A percentile compares a stretch with the other conserved stretches of the same genome.
These are phyloP conservation scores for Leptopilina drosophilae DNA, from an alignment of 2,888 invertebrate species.

Conservation along the genomic window DNA sequence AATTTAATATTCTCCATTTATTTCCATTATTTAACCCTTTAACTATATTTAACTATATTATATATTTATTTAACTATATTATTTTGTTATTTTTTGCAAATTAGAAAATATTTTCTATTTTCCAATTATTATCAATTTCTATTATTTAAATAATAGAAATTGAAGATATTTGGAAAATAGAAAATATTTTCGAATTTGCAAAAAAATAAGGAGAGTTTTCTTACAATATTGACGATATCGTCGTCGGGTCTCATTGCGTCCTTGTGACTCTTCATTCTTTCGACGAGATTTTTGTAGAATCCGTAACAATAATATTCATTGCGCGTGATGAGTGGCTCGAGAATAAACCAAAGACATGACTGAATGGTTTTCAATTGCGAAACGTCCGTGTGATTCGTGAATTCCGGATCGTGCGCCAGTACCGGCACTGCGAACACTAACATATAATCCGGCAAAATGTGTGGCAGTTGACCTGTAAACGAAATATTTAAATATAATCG, in stretches of 20 bases:
- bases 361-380: conserved; percentile 88
- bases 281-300: conserved; percentile 95
- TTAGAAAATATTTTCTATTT: no score
- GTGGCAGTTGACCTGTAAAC: conserved; percentile 83
- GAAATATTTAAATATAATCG: no score
- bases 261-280: conserved; percentile 96
- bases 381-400: conserved; percentile 87
- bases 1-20: no score
- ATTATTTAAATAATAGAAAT: no score
- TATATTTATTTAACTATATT: no score
- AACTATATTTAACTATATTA: no score
- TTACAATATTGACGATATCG: conserved; percentile 89
- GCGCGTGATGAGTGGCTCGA: conserved; percentile 95
- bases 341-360: conserved; percentile 94
- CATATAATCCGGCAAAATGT: conserved; percentile 97
- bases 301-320: conserved; percentile 96
- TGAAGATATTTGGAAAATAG: no score
- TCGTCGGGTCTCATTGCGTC: conserved; percentile 92
- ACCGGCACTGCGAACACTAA: conserved; percentile 97
- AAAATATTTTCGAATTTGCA: no score
- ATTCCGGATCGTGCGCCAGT: conserved; percentile 94
- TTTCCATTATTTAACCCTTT: no score
- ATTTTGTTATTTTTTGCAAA: no score
- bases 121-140: no score
- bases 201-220: conserved; percentile 63